These are phyloP conservation scores for Magallana angulata DNA, from an alignment of 1,140 invertebrate genomes.

Conservation along the genomic window DNA sequence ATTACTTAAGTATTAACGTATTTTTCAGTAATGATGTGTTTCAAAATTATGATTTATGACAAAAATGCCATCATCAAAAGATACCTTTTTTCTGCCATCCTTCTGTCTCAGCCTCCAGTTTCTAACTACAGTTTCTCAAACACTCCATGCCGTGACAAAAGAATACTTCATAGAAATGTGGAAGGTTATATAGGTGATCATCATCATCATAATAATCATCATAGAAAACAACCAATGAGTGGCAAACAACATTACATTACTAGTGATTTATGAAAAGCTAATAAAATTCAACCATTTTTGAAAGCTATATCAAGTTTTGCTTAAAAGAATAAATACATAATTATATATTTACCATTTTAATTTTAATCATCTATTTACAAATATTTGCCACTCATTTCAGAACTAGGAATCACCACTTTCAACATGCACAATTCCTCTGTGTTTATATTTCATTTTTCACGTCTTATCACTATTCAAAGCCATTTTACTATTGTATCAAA, in stretches of 20 bases:
- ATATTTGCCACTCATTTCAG: background rate
- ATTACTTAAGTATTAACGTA: no score
- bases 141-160: slow-evolving; percentile 28
- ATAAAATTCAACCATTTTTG: no score
- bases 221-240: background rate
- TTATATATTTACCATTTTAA: no score
- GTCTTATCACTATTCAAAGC: background rate
- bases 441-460: background rate
- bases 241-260: background rate
- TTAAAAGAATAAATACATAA: no score
- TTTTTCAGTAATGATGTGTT: no score
- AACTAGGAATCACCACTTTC: background rate
- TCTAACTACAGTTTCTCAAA: slow-evolving; percentile 23
- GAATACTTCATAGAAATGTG: slow-evolving; percentile 36
- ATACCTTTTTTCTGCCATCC: background rate
- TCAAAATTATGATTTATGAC: no score
- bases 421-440: background rate
- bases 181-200: slow-evolving; percentile 14
- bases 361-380: no score
- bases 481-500: background rate
- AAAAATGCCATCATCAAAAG: background rate
- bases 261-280: no score
- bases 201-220: background rate
- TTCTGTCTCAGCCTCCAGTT: background rate
- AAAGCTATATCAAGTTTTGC: no score